These are phyloP conservation scores for Drosophila leonis DNA, from an alignment of 2,888 invertebrate genomes.

Conservation along the genomic window DNA sequence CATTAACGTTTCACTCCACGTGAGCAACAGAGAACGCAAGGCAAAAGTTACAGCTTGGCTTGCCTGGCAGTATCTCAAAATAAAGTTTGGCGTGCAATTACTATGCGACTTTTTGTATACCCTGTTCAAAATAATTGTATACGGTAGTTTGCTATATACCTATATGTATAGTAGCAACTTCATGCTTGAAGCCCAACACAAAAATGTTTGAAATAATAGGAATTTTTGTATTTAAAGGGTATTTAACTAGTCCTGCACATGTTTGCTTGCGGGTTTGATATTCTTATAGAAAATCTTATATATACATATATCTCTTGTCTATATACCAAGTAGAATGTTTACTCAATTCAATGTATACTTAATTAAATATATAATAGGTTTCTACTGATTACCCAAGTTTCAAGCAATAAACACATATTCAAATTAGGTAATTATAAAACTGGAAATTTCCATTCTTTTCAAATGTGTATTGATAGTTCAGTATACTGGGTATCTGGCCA, in stretches of 20 bases:
- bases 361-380: too few relatives aligned
- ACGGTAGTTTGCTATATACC: too few relatives aligned
- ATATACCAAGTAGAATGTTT: too few relatives aligned
- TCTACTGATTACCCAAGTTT: too few relatives aligned
- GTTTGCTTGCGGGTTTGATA: too few relatives aligned
- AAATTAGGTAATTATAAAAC: background rate
- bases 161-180: too few relatives aligned
- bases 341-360: too few relatives aligned
- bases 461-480: too few relatives aligned
- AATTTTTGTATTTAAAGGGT: background rate
- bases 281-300: background rate
- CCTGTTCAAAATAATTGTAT: background rate
- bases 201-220: too few relatives aligned
- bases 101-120: background rate
- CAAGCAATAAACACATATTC: too few relatives aligned
- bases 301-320: background rate
- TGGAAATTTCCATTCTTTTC: background rate
- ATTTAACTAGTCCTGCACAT: too few relatives aligned
- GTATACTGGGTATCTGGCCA: slow-evolving; percentile 3
- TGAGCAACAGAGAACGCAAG: slow-evolving; percentile 1
- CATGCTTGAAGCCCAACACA: too few relatives aligned
- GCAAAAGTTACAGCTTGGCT: slow-evolving; percentile 5
- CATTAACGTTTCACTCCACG: slow-evolving; percentile 21
- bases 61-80: background rate
- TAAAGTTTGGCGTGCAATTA: background rate